Conservation (phyloP, 1,140 invertebrate species). For the Pogonus chalceus region DNA sequence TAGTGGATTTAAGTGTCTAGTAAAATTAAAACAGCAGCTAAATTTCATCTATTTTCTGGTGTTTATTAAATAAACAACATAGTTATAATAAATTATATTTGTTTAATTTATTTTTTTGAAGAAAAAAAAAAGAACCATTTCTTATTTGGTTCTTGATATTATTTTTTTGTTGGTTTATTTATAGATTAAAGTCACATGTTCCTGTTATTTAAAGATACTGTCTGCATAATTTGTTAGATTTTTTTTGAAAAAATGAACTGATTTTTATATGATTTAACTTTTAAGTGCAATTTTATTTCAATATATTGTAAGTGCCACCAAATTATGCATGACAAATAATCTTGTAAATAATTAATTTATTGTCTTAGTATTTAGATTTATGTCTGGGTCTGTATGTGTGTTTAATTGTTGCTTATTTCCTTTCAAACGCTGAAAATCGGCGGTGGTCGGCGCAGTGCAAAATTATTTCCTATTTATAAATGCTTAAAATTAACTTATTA, state of each 20-base stretch:
- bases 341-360: background rate
- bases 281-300: background rate
- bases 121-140: too few relatives aligned
- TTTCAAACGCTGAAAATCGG: too few relatives aligned
- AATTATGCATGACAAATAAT: constrained; percentile 6
- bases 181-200: background rate
- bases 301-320: background rate
- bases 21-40: too few relatives aligned
- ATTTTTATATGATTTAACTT: background rate
- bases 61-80: too few relatives aligned
- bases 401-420: too few relatives aligned
- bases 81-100: too few relatives aligned
- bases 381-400: too few relatives aligned
- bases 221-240: background rate
- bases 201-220: background rate
- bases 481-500: too few relatives aligned
- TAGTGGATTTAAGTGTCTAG: constrained; percentile 1
- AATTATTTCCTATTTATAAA: too few relatives aligned
- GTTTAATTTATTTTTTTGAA: too few relatives aligned
- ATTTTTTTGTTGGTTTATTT: background rate
- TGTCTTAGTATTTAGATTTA: background rate
- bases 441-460: too few relatives aligned
- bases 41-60: too few relatives aligned
- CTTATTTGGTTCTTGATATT: background rate
- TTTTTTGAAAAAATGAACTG: background rate